Percentiles rank a stretch among this genome's conserved stretches.
phyloP scores from a whole-genome alignment of 2,888 invertebrate genomes.

The Apodemia hepburni region DNA sequence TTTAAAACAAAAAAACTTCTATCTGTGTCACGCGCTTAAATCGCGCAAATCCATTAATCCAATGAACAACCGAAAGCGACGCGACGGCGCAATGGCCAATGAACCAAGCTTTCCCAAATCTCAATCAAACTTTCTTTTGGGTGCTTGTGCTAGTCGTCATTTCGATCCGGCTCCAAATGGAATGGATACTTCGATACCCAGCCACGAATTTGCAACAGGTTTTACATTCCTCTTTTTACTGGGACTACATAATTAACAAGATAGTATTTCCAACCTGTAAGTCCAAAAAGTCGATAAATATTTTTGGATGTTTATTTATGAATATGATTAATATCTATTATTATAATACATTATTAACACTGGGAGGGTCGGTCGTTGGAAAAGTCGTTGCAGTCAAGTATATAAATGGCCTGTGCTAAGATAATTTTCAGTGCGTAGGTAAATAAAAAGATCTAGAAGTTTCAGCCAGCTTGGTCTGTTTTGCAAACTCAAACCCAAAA shows the following conservation, averaged over 20 bases:
- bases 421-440: no score
- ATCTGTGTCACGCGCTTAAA: neutral
- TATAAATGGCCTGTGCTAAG: no score
- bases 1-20: conserved; percentile 22
- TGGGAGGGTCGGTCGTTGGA: no score
- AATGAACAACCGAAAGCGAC: neutral
- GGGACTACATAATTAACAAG: conserved; percentile 17
- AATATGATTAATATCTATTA: no score
- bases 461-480: no score
- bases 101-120: neutral
- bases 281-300: no score
- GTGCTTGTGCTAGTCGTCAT: neutral
- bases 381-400: no score
- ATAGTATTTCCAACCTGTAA: neutral
- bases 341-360: no score
- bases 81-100: neutral
- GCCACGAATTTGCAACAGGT: conserved; percentile 23
- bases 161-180: neutral
- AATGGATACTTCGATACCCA: neutral
- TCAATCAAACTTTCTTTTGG: neutral
- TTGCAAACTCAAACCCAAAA: no score
- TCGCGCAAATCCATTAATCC: neutral
- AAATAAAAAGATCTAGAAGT: no score
- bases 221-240: conserved; percentile 27
- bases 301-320: no score